These are phyloP conservation scores for Hydractinia symbiolongicarpus DNA, from an alignment of 30 jellyfish, hydroid and myxozoan genomes.

Conservation along the genomic window DNA sequence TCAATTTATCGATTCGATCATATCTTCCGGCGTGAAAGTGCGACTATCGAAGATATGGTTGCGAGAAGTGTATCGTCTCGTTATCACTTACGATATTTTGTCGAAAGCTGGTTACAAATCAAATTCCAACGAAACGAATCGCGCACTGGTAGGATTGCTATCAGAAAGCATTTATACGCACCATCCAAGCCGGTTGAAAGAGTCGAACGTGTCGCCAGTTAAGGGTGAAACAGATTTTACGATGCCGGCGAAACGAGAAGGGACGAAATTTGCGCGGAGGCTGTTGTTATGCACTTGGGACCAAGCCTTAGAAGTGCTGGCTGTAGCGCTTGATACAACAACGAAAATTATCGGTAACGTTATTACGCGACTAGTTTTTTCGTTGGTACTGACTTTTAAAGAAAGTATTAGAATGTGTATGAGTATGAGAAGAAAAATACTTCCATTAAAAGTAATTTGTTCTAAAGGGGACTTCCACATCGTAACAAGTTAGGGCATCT, in stretches of 20 bases:
- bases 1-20: slow-evolving; percentile 54
- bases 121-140: slow-evolving; percentile 74
- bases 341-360: slow-evolving; percentile 61
- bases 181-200: slow-evolving; percentile 32
- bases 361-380: neutral
- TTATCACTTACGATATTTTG: slow-evolving; percentile 84
- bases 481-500: no score
- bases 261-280: slow-evolving; percentile 73
- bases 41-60: slow-evolving; percentile 87
- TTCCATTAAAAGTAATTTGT: no score
- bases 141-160: slow-evolving; percentile 72
- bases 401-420: no score
- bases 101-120: slow-evolving; percentile 87
- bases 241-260: slow-evolving; percentile 69
- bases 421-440: no score
- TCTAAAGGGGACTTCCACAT: no score
- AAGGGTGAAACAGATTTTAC: slow-evolving; percentile 25
- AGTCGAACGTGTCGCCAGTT: slow-evolving; percentile 31
- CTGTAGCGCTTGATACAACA: slow-evolving; percentile 82
- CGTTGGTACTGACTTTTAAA: no score
- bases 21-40: slow-evolving; percentile 57
- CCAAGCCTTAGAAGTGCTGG: slow-evolving; percentile 67
- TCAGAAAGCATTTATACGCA: slow-evolving; percentile 63
- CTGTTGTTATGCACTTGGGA: slow-evolving; percentile 92
- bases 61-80: slow-evolving; percentile 84